Conservation (phyloP, 2,888 invertebrate species). For the Hirtodrosophila duncani region DNA sequence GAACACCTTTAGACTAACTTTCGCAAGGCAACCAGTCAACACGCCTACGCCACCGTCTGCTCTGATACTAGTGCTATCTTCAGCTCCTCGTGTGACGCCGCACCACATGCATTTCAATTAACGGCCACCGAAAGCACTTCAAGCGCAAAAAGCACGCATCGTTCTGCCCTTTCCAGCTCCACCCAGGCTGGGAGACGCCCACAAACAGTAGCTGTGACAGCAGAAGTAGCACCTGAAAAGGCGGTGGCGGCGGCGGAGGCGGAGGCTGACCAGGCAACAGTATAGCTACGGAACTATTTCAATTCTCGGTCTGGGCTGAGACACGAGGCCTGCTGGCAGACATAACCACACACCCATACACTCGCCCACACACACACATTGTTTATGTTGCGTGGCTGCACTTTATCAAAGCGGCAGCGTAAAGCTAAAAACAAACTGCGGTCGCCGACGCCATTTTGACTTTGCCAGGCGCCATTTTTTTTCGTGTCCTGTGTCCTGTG, state of each 20-base stretch:
- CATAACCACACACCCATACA: conserved; percentile 9
- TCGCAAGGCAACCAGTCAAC: conserved; percentile 16
- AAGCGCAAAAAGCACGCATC: conserved; percentile 66
- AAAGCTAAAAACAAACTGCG: conserved; percentile 60
- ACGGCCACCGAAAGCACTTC: conserved; percentile 65
- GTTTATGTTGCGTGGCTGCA: conserved; percentile 69
- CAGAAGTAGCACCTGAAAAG: not conserved
- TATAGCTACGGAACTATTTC: too few relatives aligned
- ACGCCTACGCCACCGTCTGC: conserved; percentile 15
- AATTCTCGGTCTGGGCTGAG: too few relatives aligned
- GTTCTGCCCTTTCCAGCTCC: conserved; percentile 13
- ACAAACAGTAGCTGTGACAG: not conserved
- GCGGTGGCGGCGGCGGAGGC: too few relatives aligned
- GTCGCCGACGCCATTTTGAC: conserved; percentile 60
- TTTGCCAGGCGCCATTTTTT: conserved; percentile 26
- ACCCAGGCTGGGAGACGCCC: too few relatives aligned
- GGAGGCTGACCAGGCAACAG: too few relatives aligned
- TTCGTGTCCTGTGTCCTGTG: not conserved
- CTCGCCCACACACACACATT: conserved; percentile 46
- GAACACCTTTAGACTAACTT: conserved; percentile 26
- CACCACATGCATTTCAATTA: conserved; percentile 70
- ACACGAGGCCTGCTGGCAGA: too few relatives aligned
- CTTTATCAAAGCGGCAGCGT: conserved; percentile 61
- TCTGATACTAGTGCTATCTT: not conserved
- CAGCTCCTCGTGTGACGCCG: conserved; percentile 3